These are phyloP conservation scores for Meriones psammophilus DNA, from an alignment of 2,797 vertebrate species.

Conservation along the genomic window DNA sequence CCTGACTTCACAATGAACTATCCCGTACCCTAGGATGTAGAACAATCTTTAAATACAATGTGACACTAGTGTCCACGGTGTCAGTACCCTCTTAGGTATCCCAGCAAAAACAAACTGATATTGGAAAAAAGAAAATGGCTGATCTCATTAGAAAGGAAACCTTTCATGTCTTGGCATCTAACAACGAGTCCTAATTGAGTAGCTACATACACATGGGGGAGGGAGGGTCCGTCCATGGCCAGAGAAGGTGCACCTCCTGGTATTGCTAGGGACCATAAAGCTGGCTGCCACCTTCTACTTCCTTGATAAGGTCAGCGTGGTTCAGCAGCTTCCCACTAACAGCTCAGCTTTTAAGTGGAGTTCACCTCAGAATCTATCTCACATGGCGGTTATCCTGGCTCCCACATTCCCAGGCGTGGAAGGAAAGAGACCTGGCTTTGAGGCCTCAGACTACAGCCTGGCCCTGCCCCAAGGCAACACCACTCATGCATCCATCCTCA, in stretches of 20 bases:
- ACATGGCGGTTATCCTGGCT: neutral
- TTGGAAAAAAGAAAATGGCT: conserved; percentile 35
- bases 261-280: neutral
- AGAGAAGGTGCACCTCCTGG: conserved; percentile 6
- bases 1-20: conserved; percentile 5
- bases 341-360: neutral
- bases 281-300: conserved; percentile 1
- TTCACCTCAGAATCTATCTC: neutral
- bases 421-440: neutral
- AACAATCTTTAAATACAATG: neutral
- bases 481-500: neutral
- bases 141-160: conserved; percentile 72
- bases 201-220: neutral
- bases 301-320: neutral
- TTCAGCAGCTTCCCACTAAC: neutral
- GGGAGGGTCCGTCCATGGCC: conserved; percentile 9
- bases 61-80: conserved; percentile 33
- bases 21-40: neutral
- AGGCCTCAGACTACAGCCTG: neutral
- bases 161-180: conserved; percentile 61
- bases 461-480: neutral
- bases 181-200: conserved; percentile 64
- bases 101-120: conserved; percentile 49
- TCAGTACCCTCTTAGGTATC: neutral
- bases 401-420: neutral